These are phyloP conservation scores for Metellina segmentata DNA, from an alignment of 2,888 invertebrate genomes.

Conservation along the genomic window DNA sequence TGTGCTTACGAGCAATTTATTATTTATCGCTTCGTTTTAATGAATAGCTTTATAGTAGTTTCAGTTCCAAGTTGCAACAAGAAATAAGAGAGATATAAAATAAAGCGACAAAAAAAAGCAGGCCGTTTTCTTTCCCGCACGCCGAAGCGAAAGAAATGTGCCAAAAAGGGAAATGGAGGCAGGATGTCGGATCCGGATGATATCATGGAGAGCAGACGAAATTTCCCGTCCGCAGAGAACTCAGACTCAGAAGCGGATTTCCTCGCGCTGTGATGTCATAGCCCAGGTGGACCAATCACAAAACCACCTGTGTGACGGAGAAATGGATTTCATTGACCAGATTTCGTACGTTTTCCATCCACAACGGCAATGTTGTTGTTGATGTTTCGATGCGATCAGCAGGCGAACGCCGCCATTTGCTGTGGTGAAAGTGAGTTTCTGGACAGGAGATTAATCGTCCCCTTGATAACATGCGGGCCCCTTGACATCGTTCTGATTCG, in stretches of 20 bases:
- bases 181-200: conserved; percentile 61
- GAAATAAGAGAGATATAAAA: too few relatives aligned
- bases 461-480: conserved; percentile 15
- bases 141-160: neutral
- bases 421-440: conserved; percentile 62
- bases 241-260: conserved; percentile 58
- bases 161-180: conserved; percentile 33
- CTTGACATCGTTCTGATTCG: neutral
- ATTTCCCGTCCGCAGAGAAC: conserved; percentile 49
- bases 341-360: neutral
- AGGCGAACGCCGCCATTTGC: neutral
- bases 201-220: conserved; percentile 38
- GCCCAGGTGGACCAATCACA: conserved; percentile 69
- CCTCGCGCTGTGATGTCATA: conserved; percentile 66
- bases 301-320: conserved; percentile 54
- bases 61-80: too few relatives aligned
- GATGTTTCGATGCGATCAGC: conserved; percentile 11
- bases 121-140: neutral
- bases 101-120: too few relatives aligned
- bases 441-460: neutral
- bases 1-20: too few relatives aligned
- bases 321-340: conserved; percentile 8
- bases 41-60: too few relatives aligned
- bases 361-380: too few relatives aligned
- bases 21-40: too few relatives aligned